These are phyloP conservation scores for Nephotettix cincticeps DNA, from an alignment of 1,140 invertebrate species.

Conservation along the genomic window DNA sequence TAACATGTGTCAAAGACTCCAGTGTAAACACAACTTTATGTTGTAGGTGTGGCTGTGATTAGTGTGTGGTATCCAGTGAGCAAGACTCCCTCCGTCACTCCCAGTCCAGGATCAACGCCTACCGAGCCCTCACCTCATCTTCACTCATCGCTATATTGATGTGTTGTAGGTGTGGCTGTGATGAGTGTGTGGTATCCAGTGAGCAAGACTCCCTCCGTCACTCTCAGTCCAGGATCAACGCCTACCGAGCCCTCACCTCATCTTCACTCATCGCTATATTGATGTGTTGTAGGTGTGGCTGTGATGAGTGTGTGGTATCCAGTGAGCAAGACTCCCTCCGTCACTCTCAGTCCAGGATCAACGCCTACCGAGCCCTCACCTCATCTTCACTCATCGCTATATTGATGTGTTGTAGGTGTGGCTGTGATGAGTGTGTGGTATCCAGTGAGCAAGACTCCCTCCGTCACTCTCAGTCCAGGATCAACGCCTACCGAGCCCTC, in stretches of 20 bases:
- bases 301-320: slow-evolving; percentile 81
- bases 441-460: slow-evolving; percentile 78
- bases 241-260: slow-evolving; percentile 85
- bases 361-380: slow-evolving; percentile 87
- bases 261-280: slow-evolving; percentile 87
- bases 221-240: slow-evolving; percentile 91
- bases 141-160: slow-evolving; percentile 81
- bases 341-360: slow-evolving; percentile 88
- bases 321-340: slow-evolving; percentile 77
- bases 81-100: slow-evolving; percentile 84
- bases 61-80: slow-evolving; percentile 75
- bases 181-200: slow-evolving; percentile 79
- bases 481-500: slow-evolving; percentile 91
- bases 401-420: slow-evolving; percentile 63
- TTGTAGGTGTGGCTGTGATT: slow-evolving; percentile 82
- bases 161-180: slow-evolving; percentile 73
- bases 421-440: slow-evolving; percentile 82
- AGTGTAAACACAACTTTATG: no score
- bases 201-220: slow-evolving; percentile 78
- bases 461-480: slow-evolving; percentile 84
- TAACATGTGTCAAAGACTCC: no score
- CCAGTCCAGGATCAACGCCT: slow-evolving; percentile 90
- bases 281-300: slow-evolving; percentile 66
- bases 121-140: slow-evolving; percentile 84
- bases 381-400: slow-evolving; percentile 89